Evolutionary conservation across 2,113 vertebrate species (phyloP).

Genomic region (Rattus norvegicus): GRCr8 NC_086033.1:4551501-4552000

Average conservation of each 20-base stretch:
- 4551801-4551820: slow-evolving; percentile 96
- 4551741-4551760: slow-evolving; percentile 92
- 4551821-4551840: slow-evolving; percentile 87
- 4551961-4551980: neutral
- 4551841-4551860: slow-evolving; percentile 55
- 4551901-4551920: neutral
- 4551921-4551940: slow-evolving; percentile 10
- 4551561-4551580: neutral
- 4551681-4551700: slow-evolving; percentile 94
- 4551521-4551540: neutral
- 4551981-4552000: neutral
- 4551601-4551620: slow-evolving; percentile 90
- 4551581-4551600: slow-evolving; percentile 91
- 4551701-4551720: slow-evolving; percentile 94
- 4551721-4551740: slow-evolving; percentile 94
- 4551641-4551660: slow-evolving; percentile 88
- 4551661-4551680: slow-evolving; percentile 93
- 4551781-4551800: slow-evolving; percentile 91
- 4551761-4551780: slow-evolving; percentile 95
- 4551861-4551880: slow-evolving; percentile 31
- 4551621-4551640: slow-evolving; percentile 91
- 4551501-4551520: neutral
- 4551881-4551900: neutral
- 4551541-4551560: neutral
- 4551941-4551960: slow-evolving; percentile 11